Evolutionary conservation across 2,888 invertebrate genomes (phyloP).

Genomic region (Rhagonycha fulva): DNA sequence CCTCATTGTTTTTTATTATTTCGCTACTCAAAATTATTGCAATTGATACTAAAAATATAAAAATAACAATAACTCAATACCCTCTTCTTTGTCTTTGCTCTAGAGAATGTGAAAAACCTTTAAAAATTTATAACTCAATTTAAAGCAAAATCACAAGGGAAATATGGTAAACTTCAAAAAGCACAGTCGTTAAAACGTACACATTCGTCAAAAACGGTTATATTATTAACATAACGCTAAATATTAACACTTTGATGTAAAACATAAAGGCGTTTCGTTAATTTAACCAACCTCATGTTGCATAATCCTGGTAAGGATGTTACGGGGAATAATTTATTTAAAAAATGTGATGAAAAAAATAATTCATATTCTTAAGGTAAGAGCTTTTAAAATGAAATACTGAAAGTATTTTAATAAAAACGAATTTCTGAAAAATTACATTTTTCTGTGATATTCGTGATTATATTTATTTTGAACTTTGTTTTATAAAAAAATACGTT

Average conservation of each 20-base stretch:
- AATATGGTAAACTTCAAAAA: slow-evolving; percentile 16
- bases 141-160: slow-evolving; percentile 23
- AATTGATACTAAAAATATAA: slow-evolving; percentile 15
- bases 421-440: background rate
- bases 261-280: background rate
- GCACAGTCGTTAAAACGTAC: slow-evolving; percentile 7
- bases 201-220: slow-evolving; percentile 4
- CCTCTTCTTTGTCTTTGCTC: slow-evolving; percentile 3
- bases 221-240: slow-evolving; percentile 1
- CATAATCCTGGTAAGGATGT: background rate
- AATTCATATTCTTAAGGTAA: background rate
- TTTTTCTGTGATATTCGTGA: background rate
- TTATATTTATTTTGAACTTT: background rate
- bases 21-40: background rate
- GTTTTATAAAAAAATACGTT: background rate
- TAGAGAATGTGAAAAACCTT: slow-evolving; percentile 9
- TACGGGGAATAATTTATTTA: background rate
- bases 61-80: slow-evolving; percentile 15
- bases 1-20: background rate
- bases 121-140: slow-evolving; percentile 26
- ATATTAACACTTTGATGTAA: background rate
- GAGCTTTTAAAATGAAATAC: background rate
- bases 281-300: background rate
- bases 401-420: background rate
- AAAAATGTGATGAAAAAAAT: background rate